phyloP scores from a whole-genome alignment of 1,140 invertebrate genomes.

The Lordiphosa collinella region DNA sequence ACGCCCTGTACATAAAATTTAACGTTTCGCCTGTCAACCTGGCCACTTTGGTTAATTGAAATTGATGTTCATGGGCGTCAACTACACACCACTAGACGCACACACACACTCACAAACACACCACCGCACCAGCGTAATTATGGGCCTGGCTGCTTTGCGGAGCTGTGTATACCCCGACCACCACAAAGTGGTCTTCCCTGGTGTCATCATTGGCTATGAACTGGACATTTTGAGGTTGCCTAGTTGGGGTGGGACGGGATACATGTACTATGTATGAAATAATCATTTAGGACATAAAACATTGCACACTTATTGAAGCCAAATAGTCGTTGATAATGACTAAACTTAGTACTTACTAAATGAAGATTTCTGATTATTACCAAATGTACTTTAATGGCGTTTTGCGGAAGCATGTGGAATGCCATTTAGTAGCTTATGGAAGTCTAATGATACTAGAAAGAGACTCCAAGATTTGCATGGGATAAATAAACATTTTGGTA shows the following conservation, averaged over 20 bases:
- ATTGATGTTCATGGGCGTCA: slow-evolving; percentile 70
- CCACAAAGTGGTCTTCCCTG: background rate
- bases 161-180: background rate
- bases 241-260: background rate
- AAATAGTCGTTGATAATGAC: slow-evolving; percentile 8
- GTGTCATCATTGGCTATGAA: slow-evolving; percentile 3
- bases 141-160: slow-evolving; percentile 6
- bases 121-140: slow-evolving; percentile 33
- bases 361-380: slow-evolving; percentile 7
- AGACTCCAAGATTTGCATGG: too few species aligned
- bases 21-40: slow-evolving; percentile 71
- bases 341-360: slow-evolving; percentile 5
- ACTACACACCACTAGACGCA: slow-evolving; percentile 16
- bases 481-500: too few species aligned
- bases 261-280: slow-evolving; percentile 10
- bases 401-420: too few species aligned
- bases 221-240: slow-evolving; percentile 13
- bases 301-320: background rate
- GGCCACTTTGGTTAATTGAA: slow-evolving; percentile 78
- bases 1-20: slow-evolving; percentile 74
- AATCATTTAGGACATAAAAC: slow-evolving; percentile 34
- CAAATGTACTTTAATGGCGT: background rate
- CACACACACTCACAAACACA: slow-evolving; percentile 14
- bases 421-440: too few species aligned
- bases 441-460: too few species aligned